These are phyloP conservation scores for Allacma fusca DNA, from an alignment of 2,888 invertebrate genomes.

Conservation along the genomic window DNA sequence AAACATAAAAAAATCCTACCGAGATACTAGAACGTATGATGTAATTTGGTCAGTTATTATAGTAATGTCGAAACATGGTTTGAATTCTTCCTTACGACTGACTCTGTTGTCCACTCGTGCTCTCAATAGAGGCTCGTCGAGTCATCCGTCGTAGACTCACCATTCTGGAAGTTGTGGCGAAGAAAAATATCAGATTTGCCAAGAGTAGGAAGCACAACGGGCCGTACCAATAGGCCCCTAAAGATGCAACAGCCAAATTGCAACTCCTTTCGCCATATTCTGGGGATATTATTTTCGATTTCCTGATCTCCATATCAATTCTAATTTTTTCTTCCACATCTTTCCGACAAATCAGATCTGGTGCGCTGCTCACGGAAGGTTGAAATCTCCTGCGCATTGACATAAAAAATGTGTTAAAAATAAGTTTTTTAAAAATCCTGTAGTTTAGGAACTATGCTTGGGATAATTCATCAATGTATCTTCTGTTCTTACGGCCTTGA, in stretches of 20 bases:
- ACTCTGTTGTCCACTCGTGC: slow-evolving; percentile 42
- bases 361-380: no score
- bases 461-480: no score
- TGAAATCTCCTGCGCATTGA: no score
- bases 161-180: slow-evolving; percentile 54
- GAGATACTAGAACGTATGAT: no score
- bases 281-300: background rate
- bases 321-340: background rate
- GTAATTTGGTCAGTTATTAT: no score
- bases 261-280: background rate
- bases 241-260: background rate
- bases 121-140: slow-evolving; percentile 46
- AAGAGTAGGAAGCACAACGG: slow-evolving; percentile 55
- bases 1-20: no score
- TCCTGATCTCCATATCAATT: background rate
- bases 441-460: no score
- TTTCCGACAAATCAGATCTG: background rate
- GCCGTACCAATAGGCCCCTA: slow-evolving; percentile 48
- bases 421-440: no score
- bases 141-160: slow-evolving; percentile 50
- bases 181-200: slow-evolving; percentile 53
- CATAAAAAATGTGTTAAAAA: no score
- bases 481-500: background rate
- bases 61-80: background rate
- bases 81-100: slow-evolving; percentile 50